phyloP scores from a whole-genome alignment of 2,888 invertebrate species.

The Leptinotarsa rubiginosa region DNA sequence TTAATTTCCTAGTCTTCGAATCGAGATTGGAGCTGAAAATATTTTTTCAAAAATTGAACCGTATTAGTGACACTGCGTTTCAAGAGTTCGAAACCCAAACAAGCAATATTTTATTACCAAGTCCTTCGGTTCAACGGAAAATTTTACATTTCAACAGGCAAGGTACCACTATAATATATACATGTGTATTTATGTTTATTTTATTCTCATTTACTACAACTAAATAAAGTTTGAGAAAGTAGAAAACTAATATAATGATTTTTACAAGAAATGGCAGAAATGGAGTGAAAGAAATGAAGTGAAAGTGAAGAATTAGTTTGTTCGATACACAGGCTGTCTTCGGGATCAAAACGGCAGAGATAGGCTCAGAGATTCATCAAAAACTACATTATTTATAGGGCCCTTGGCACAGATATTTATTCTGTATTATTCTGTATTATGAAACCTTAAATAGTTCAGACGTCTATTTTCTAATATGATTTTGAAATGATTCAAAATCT shows the following conservation, averaged over 20 bases:
- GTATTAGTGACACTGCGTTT: not conserved
- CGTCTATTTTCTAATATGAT: no score
- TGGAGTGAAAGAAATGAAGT: not conserved
- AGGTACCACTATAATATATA: slow-evolving; percentile 14
- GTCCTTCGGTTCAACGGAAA: not conserved
- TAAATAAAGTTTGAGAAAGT: slow-evolving; percentile 14
- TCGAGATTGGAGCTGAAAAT: not conserved
- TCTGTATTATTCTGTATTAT: no score
- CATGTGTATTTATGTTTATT: slow-evolving; percentile 8
- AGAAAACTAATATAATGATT: slow-evolving; percentile 13
- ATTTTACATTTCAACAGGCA: slow-evolving; percentile 4
- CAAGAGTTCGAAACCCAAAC: not conserved
- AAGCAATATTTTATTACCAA: not conserved
- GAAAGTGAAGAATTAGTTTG: not conserved
- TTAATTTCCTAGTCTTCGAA: no score
- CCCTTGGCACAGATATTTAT: no score
- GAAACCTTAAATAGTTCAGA: no score
- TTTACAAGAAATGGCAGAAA: slow-evolving; percentile 27
- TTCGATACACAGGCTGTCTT: not conserved
- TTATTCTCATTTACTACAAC: slow-evolving; percentile 10
- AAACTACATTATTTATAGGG: no score
- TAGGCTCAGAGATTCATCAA: not conserved
- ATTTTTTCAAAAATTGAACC: not conserved
- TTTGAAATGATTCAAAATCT: no score
- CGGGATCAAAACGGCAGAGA: not conserved